phyloP scores from a whole-genome alignment of 2,797 vertebrate species.

The Sebastes flavidus region DNA sequence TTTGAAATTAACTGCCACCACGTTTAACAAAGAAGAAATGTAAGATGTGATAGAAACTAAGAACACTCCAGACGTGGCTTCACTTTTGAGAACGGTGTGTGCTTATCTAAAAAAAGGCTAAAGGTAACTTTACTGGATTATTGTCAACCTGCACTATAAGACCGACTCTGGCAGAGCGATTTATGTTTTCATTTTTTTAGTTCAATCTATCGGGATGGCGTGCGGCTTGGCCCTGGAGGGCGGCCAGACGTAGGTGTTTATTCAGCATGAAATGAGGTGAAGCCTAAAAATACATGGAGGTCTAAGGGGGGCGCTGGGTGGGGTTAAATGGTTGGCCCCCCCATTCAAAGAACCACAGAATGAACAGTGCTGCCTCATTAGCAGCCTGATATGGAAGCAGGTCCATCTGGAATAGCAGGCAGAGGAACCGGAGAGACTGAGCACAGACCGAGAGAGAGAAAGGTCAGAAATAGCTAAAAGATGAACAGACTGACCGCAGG shows the following conservation, averaged over 20 bases:
- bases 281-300: slow-evolving; percentile 64
- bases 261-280: slow-evolving; percentile 72
- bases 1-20: background rate
- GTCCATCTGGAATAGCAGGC: slow-evolving; percentile 52
- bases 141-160: background rate
- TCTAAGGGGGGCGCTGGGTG: background rate
- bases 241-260: slow-evolving; percentile 54
- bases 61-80: background rate
- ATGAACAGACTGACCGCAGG: slow-evolving; percentile 29
- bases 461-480: slow-evolving; percentile 24
- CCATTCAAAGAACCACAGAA: slow-evolving; percentile 54
- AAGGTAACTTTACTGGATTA: background rate
- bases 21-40: background rate
- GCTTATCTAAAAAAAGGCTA: background rate
- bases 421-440: slow-evolving; percentile 35
- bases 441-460: background rate
- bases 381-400: slow-evolving; percentile 41
- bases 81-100: background rate
- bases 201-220: background rate
- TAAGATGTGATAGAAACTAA: background rate
- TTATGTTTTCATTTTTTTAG: slow-evolving; percentile 1
- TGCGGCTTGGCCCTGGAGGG: slow-evolving; percentile 16
- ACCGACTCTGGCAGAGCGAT: background rate
- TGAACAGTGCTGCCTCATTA: slow-evolving; percentile 62
- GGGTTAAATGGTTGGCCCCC: slow-evolving; percentile 69